Evolutionary conservation across 1,140 invertebrate genomes (phyloP).

Genomic region (Rhagoletis zephyria): DNA sequence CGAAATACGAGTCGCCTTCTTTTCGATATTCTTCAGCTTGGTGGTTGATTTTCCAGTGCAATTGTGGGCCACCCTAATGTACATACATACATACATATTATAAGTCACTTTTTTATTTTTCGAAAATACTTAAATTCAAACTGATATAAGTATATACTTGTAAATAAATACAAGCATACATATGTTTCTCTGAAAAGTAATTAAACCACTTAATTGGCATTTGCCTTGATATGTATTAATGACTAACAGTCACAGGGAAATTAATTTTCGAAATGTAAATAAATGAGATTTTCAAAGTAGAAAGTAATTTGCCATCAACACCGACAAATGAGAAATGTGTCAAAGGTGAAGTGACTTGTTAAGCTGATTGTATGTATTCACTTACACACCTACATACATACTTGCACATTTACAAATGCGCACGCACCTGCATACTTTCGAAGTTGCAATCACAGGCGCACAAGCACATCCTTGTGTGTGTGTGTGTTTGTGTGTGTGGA

Average conservation of each 20-base stretch:
- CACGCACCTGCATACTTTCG: not conserved
- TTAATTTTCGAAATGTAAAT: conserved; percentile 25
- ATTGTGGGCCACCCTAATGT: too few relatives aligned
- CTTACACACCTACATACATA: not conserved
- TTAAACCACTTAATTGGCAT: not conserved
- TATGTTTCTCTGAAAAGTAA: not conserved
- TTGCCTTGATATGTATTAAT: not conserved
- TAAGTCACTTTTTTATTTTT: not conserved
- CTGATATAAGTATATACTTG: not conserved
- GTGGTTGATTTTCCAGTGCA: too few relatives aligned
- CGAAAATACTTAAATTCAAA: not conserved
- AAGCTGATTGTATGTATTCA: not conserved
- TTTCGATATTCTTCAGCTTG: too few relatives aligned
- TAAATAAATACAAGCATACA: too few relatives aligned
- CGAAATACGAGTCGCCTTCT: too few relatives aligned
- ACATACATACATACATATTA: too few relatives aligned
- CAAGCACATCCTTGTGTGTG: not conserved
- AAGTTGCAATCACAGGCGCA: not conserved
- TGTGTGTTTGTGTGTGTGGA: not conserved
- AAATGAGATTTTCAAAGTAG: conserved; percentile 14
- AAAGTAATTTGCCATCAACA: not conserved
- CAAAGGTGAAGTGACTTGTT: conserved; percentile 23
- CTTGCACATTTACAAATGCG: not conserved
- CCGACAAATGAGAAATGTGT: conserved; percentile 14
- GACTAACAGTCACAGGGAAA: not conserved